A percentile compares a stretch with the other conserved stretches of the same genome.
These are phyloP conservation scores for Seriola rivoliana DNA, from an alignment of 2,113 vertebrate genomes.

Conservation along the genomic window DNA sequence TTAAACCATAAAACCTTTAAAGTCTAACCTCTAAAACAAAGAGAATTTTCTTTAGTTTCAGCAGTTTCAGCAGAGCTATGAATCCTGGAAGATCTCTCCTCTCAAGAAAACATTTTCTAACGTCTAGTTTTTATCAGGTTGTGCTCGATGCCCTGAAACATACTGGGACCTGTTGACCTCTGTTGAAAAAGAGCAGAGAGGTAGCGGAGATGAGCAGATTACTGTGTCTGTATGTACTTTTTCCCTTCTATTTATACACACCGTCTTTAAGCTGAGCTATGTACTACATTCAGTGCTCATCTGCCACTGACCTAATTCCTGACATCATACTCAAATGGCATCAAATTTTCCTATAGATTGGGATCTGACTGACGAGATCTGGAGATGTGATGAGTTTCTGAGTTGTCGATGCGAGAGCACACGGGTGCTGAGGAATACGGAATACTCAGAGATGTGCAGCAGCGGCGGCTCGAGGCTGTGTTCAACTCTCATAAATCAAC, in stretches of 20 bases:
- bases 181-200: not conserved
- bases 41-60: not conserved
- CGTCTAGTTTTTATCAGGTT: not conserved
- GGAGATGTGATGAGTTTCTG: conserved; percentile 4
- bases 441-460: conserved; percentile 22
- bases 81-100: not conserved
- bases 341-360: conserved; percentile 6
- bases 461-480: conserved; percentile 11
- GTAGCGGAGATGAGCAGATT: not conserved
- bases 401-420: not conserved
- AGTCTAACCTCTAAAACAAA: not conserved
- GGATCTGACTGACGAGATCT: not conserved
- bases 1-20: not conserved
- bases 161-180: not conserved
- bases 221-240: not conserved
- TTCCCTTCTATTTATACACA: not conserved
- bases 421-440: conserved; percentile 4
- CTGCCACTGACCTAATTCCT: not conserved
- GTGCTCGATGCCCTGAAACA: not conserved
- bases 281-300: not conserved
- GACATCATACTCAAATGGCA: not conserved
- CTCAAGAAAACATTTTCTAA: not conserved
- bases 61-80: not conserved
- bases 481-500: conserved; percentile 37
- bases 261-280: not conserved